Percentiles rank a stretch among this genome's conserved stretches.
These are phyloP conservation scores for Varroa destructor DNA, from an alignment of 1,140 invertebrate species.

Conservation along the genomic window DNA sequence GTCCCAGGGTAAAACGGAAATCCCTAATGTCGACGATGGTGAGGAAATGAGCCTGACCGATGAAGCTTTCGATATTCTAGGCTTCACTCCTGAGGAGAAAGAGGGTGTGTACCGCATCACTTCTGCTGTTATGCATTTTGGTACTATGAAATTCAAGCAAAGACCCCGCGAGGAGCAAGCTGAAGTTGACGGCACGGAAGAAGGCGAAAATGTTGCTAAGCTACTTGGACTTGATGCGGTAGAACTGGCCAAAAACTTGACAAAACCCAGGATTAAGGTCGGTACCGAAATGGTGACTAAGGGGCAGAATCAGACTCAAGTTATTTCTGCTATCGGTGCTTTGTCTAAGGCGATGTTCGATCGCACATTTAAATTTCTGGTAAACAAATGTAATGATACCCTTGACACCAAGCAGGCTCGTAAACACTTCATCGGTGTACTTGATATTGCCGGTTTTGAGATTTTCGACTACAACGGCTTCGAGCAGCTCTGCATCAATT, in stretches of 20 bases:
- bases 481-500: conserved; percentile 63
- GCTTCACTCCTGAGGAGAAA: conserved; percentile 49
- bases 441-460: conserved; percentile 55
- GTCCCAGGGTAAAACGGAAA: conserved; percentile 89
- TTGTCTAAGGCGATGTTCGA: conserved; percentile 51
- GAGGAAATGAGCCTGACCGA: conserved; percentile 60
- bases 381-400: conserved; percentile 49
- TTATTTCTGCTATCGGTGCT: conserved; percentile 45
- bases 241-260: conserved; percentile 48
- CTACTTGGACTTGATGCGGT: conserved; percentile 48
- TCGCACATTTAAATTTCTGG: conserved; percentile 49
- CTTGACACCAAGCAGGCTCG: conserved; percentile 48
- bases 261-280: conserved; percentile 51
- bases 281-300: conserved; percentile 50
- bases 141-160: conserved; percentile 53
- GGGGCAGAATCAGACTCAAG: conserved; percentile 47
- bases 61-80: conserved; percentile 50
- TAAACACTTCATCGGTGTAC: conserved; percentile 50
- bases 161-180: conserved; percentile 52
- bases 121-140: conserved; percentile 50
- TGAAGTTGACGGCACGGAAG: conserved; percentile 50
- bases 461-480: conserved; percentile 54
- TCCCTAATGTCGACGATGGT: conserved; percentile 87
- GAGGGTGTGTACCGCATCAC: conserved; percentile 49
- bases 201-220: conserved; percentile 49